Evolutionary conservation across 2,888 invertebrate species (phyloP).

Genomic region (Leistus spinibarbis): DNA sequence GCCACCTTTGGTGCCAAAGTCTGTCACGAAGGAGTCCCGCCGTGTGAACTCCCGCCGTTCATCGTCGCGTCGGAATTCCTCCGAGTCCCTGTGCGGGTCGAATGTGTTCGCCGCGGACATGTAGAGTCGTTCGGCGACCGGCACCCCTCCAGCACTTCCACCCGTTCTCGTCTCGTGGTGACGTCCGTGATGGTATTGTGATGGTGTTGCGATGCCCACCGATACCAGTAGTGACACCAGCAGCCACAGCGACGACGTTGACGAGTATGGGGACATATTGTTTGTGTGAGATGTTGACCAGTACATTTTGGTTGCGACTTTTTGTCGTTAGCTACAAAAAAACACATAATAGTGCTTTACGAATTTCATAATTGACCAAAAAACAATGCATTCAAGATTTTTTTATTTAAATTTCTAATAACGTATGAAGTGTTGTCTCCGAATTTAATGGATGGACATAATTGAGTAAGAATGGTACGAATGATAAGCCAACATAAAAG

Average conservation of each 20-base stretch:
- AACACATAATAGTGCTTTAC: not conserved
- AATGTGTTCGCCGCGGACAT: constrained; percentile 55
- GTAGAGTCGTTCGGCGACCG: constrained; percentile 53
- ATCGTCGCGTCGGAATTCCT: constrained; percentile 56
- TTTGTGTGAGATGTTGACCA: not conserved
- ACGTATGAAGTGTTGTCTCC: too few species aligned
- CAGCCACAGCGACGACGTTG: not conserved
- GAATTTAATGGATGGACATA: too few species aligned
- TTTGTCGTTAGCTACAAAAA: constrained; percentile 5
- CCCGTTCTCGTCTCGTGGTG: constrained; percentile 13
- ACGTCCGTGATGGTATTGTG: constrained; percentile 31
- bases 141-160: constrained; percentile 45
- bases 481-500: too few species aligned
- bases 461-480: too few species aligned
- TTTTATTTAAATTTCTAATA: too few species aligned
- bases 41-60: constrained; percentile 53
- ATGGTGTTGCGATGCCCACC: constrained; percentile 9
- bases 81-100: constrained; percentile 56
- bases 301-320: constrained; percentile 1
- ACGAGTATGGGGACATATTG: not conserved
- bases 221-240: constrained; percentile 11
- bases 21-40: constrained; percentile 49
- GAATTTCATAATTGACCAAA: not conserved
- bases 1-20: constrained; percentile 51
- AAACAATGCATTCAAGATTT: too few species aligned